phyloP scores from a whole-genome alignment of 2,113 vertebrate genomes.

The Phoxinus phoxinus region DNA sequence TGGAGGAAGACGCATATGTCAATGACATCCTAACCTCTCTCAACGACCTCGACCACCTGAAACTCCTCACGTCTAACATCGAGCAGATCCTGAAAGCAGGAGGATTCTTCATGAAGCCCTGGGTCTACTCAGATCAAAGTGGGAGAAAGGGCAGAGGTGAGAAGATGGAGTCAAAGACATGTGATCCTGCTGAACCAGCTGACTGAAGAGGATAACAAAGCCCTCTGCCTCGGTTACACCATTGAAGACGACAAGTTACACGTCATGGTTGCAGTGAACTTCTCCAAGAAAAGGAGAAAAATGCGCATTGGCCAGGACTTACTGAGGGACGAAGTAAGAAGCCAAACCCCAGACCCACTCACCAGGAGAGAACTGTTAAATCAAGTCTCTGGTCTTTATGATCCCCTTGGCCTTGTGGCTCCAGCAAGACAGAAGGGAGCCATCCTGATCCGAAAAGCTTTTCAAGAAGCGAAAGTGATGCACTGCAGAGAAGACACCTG shows the following conservation, averaged over 20 bases:
- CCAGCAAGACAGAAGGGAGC: not conserved
- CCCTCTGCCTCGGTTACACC: not conserved
- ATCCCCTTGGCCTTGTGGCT: constrained; percentile 8
- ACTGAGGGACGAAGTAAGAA: not conserved
- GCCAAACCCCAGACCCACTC: not conserved
- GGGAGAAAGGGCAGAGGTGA: no score
- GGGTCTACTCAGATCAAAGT: no score
- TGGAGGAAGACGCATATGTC: no score
- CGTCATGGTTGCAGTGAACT: not conserved
- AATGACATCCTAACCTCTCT: not conserved
- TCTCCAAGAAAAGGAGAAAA: not conserved
- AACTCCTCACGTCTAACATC: not conserved
- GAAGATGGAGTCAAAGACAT: not conserved
- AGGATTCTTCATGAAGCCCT: not conserved
- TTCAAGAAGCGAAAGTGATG: no score
- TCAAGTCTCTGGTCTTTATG: constrained; percentile 26
- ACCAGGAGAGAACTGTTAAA: constrained; percentile 8
- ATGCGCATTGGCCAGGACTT: not conserved
- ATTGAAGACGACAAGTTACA: not conserved
- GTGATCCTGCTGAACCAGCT: not conserved
- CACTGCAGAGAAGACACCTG: no score
- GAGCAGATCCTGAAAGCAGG: not conserved
- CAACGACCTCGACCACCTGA: not conserved
- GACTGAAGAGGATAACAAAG: not conserved
- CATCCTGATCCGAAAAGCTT: no score